Evolutionary conservation across 2,797 vertebrate species (phyloP), one percentile per base, ranked within the genome.

Genomic region (Cichlasoma orientale): DNA sequence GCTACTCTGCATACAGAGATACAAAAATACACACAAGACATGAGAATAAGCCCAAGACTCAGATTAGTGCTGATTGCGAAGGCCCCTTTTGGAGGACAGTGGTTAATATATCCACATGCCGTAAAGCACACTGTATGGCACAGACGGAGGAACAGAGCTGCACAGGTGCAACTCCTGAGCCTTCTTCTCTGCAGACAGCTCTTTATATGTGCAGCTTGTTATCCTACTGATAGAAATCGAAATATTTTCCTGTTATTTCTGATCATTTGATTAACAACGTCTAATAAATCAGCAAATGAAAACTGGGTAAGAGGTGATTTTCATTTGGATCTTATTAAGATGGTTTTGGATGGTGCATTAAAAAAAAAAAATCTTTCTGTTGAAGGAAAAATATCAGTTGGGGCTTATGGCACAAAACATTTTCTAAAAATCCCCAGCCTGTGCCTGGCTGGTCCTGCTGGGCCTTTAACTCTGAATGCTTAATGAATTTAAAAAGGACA

Each of bases 11-110:
- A 63, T 70, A n/a, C 31, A 72, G 14, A 79, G 25, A 83, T 58
- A 70, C 75, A 87, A 25, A 86, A 85, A 91, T 77, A 83, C 78
- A 41, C 12, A 72, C 0, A 8, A 50, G 16, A 33, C 27, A 73
- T 19, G 47, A 19, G 6, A 19, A 19, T 18, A 74, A 78, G 53
- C 56, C 25, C 36, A 55, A 74, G 70, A 78, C 11, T 69, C 56
- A 54, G 82, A 90, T 90, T 57, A 83, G 82, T 54, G 56, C 23
- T n/a, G 25, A 79, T 77, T 33, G 83, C 33, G 70, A 59, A 72
- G 25, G 56, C n/a, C 25, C 79, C 61, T 29, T 83, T 66, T 47
- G 16, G 41, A 50, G 25, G 10, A 7, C 3, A 12, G 61, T 47
- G 61, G 18, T 50, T 68, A 27, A 66, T 29, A 18, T 68, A 27